These are phyloP conservation scores for Ameiurus melas DNA, from an alignment of 2,113 vertebrate species.

Conservation along the genomic window DNA sequence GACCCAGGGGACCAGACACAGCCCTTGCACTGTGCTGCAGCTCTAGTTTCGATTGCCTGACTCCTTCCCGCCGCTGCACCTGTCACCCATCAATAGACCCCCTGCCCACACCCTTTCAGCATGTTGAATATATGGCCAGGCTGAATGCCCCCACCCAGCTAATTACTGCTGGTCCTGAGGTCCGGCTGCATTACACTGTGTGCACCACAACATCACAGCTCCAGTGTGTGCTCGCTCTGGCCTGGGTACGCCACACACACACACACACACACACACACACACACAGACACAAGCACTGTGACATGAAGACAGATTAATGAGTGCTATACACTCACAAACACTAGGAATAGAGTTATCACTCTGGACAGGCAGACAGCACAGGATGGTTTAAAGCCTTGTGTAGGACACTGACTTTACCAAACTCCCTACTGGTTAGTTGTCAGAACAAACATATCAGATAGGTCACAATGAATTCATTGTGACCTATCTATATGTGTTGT, in stretches of 20 bases:
- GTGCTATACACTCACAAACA: conserved; percentile 75
- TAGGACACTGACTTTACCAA: background rate
- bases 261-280: conserved; percentile 28
- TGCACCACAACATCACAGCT: conserved; percentile 22
- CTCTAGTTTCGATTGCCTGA: conserved; percentile 74
- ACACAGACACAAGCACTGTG: conserved; percentile 8
- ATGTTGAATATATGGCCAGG: conserved; percentile 83
- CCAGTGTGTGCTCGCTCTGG: conserved; percentile 28
- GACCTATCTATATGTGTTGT: too few species aligned
- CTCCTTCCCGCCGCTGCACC: conserved; percentile 80
- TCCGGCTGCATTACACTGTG: conserved; percentile 35
- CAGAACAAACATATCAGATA: background rate
- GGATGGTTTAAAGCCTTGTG: conserved; percentile 50
- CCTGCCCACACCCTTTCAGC: conserved; percentile 84
- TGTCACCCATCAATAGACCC: conserved; percentile 85
- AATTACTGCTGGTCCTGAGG: conserved; percentile 76
- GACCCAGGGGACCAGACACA: conserved; percentile 60
- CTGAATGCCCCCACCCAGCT: conserved; percentile 74
- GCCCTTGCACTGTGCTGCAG: conserved; percentile 59
- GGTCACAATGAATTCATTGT: background rate
- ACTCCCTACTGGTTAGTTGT: background rate
- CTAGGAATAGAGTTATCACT: conserved; percentile 76
- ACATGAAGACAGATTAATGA: conserved; percentile 67
- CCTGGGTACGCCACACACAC: conserved; percentile 1
- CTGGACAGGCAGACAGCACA: conserved; percentile 68